Conservation (phyloP, 2,888 invertebrate species). For the Dichetophora obliterata region DNA sequence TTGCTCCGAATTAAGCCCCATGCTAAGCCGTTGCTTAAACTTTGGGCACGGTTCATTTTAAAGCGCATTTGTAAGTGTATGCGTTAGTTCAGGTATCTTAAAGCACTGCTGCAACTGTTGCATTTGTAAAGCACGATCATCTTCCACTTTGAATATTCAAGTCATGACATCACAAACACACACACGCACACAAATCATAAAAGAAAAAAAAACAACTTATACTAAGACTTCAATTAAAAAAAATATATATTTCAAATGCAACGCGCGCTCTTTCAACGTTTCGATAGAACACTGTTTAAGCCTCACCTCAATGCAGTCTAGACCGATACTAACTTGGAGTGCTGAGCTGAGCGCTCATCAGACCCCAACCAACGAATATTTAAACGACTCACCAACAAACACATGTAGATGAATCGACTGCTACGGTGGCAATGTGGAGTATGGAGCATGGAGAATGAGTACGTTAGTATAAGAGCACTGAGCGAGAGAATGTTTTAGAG, state of each 20-base stretch:
- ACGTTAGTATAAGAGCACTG: slow-evolving; percentile 7
- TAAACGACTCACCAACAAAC: too few species aligned
- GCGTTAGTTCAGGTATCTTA: not conserved
- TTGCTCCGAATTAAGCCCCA: not conserved
- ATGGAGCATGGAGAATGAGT: not conserved
- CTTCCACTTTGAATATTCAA: slow-evolving; percentile 10
- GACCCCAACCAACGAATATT: slow-evolving; percentile 41
- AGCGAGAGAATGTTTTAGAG: not conserved
- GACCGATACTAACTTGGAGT: slow-evolving; percentile 47
- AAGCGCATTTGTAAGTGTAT: not conserved
- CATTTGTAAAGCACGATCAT: not conserved
- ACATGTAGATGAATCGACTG: not conserved
- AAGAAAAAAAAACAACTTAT: not conserved
- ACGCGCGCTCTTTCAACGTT: not conserved
- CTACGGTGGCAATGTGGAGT: slow-evolving; percentile 1
- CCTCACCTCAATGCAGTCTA: slow-evolving; percentile 48
- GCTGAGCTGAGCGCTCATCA: slow-evolving; percentile 38
- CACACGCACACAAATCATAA: not conserved
- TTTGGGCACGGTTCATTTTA: slow-evolving; percentile 20
- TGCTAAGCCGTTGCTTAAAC: not conserved
- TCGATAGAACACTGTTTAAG: slow-evolving; percentile 30
- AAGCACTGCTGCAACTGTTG: not conserved
- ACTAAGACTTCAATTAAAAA: not conserved
- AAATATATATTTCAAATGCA: not conserved
- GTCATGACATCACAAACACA: slow-evolving; percentile 30